Evolutionary conservation across 2,797 vertebrate genomes (phyloP).

Genomic region (Falco cherrug): DNA sequence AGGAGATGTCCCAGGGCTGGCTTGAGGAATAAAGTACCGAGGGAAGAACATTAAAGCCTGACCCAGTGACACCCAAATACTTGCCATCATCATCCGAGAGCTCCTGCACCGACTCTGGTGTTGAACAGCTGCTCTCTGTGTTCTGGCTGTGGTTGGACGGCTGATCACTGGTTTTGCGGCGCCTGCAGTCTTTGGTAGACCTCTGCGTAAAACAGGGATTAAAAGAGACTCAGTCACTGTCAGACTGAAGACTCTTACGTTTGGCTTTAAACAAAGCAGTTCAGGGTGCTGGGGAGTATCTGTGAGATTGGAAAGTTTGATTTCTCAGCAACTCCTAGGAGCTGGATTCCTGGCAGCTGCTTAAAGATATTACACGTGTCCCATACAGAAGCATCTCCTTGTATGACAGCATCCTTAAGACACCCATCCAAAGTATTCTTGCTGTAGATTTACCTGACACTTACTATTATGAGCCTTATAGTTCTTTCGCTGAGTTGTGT

Average conservation of each 20-base stretch:
- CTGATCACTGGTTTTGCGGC: slow-evolving; percentile 92
- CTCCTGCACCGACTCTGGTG: slow-evolving; percentile 91
- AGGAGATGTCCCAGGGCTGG: not conserved
- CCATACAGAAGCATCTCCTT: not conserved
- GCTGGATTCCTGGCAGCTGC: not conserved
- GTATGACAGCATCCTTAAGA: not conserved
- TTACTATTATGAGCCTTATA: not conserved
- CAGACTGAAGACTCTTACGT: not conserved
- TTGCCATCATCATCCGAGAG: slow-evolving; percentile 92
- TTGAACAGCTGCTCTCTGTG: slow-evolving; percentile 95
- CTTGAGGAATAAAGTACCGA: not conserved
- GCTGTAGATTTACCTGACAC: not conserved
- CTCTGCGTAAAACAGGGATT: slow-evolving; percentile 52
- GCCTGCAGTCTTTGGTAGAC: slow-evolving; percentile 77
- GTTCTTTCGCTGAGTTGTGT: not conserved
- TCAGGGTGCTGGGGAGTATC: not conserved
- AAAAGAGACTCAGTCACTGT: not conserved
- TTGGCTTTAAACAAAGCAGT: not conserved
- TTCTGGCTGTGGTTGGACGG: slow-evolving; percentile 94
- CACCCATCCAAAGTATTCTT: not conserved
- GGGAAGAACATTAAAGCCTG: not conserved
- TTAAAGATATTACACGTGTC: not conserved
- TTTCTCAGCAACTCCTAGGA: not conserved
- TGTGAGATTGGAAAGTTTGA: not conserved
- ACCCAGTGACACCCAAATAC: slow-evolving; percentile 16